Evolutionary conservation across 1,140 invertebrate species (phyloP).

Genomic region (Vanessa tameamea): DNA sequence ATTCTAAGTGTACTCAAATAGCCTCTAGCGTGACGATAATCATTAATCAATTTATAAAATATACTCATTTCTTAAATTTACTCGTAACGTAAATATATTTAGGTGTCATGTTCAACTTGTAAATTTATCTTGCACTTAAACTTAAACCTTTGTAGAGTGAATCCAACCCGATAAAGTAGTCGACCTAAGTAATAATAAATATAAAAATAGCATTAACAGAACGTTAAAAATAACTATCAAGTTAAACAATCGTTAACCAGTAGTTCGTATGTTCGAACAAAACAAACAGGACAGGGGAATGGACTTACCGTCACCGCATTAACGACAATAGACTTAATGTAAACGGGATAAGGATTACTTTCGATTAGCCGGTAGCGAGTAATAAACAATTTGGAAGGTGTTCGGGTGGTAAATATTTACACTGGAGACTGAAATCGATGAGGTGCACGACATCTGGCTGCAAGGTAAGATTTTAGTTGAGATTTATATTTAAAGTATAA

Average conservation of each 20-base stretch:
- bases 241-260: conserved; percentile 59
- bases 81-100: too few relatives aligned
- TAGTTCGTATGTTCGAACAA: conserved; percentile 48
- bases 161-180: not conserved
- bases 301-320: conserved; percentile 35
- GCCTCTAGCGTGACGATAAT: not conserved
- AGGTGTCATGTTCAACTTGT: too few relatives aligned
- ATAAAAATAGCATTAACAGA: conserved; percentile 46
- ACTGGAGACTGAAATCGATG: conserved; percentile 42
- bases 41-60: not conserved
- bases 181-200: conserved; percentile 25
- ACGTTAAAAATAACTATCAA: conserved; percentile 57
- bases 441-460: conserved; percentile 33
- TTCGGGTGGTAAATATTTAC: conserved; percentile 50
- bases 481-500: conserved; percentile 2
- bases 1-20: not conserved
- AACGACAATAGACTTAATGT: conserved; percentile 26
- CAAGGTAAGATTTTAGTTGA: conserved; percentile 30
- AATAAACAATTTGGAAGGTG: conserved; percentile 45
- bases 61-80: not conserved
- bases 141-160: not conserved
- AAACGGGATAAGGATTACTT: conserved; percentile 17
- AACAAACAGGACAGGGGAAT: conserved; percentile 48
- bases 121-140: not conserved
- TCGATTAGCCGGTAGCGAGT: conserved; percentile 30